Evolutionary conservation across 2,888 invertebrate genomes (phyloP), one percentile per base, ranked within the genome.

Genomic region (Scelioninae gen. 2): DNA sequence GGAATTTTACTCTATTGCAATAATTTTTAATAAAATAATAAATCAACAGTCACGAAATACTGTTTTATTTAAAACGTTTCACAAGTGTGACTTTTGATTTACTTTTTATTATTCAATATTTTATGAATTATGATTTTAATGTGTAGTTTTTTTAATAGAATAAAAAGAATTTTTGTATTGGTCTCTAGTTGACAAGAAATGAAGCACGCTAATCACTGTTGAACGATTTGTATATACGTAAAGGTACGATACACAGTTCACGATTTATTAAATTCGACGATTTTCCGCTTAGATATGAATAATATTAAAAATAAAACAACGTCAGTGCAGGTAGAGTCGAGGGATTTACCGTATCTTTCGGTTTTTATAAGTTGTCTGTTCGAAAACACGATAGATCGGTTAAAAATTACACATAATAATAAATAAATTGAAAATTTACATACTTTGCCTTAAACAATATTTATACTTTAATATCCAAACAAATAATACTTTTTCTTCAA

Each of bases 141-240:
- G 10, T 9, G 18, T 31, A 28, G 11, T 60, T 60, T 50, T n/a
- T n/a, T n/a, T n/a, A n/a, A n/a, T n/a, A n/a, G n/a, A n/a, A n/a
- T n/a, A n/a, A n/a, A n/a, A n/a, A n/a, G 3, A 55, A 19, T 45
- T 39, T 31, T 46, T 55, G 16, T 70, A 55, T 50, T 46, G 39
- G 48, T 63, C 57, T 70, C 70, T 50, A 43, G 43, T 48, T 50
- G 45, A 61, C 15, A 43, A 46, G 57, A 48, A 25, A 53, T 28
- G 45, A 61, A 60, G 61, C 61, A 65, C 67, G 65, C 48, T 63
- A 60, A 73, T 73, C 67, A 63, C 65, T 60, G 73, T 73, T 67
- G 57, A 73, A 57, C 50, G 33, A 73, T 73, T 68, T 73, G 73
- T 73, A 73, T 50, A 73, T 67, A 65, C 41, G 58, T 58, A 57